Evolutionary conservation across 2,797 vertebrate genomes (phyloP), one percentile per base, ranked within the genome.

Genomic region (Fratercula arctica): DNA sequence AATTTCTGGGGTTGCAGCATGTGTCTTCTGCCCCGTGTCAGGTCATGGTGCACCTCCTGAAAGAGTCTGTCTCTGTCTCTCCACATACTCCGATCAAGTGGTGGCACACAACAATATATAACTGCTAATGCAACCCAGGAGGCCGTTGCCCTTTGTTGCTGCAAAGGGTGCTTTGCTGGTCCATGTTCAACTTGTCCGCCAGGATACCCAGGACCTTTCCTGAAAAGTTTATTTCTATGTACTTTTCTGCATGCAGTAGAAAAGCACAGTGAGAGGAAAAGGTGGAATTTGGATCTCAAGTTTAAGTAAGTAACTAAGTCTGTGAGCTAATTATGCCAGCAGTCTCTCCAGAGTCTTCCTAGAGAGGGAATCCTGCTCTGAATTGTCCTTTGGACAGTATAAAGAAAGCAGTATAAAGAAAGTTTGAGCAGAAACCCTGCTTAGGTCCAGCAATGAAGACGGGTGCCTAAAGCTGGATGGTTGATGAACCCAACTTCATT

Each of bases 71-170:
- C n/a, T 66, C 24, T 37, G 10, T 51, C 4, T 39, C 26, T 76
- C 69, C 50, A 20, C 25, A 19, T 29, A 6, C 10, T 85, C 14
- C 50, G 13, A 13, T 60, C 21, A 56, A 17, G 39, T 9, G 63
- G 10, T 41, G 33, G 5, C 12, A 24, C 31, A 24, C 19, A 46
- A 24, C 8, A 66, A 23, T 13, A 28, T 2, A 11, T 10, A 46
- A 15, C 25, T 23, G 20, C 5, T 82, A 26, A 11, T 13, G 16
- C 6, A 48, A 17, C 28, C 26, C 15, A 48, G 60, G 19, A 56
- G 4, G 10, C 28, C 45, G 18, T 4, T 23, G 24, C 2, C 45
- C 13, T 84, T 73, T 0, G 0, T 9, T 76, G 21, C 16, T 82
- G 46, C 33, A 57, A 57, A 64, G 29, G 24, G 23, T 25, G 4